Percentiles rank a stretch among this genome's conserved stretches.
Evolutionary conservation across 2,797 vertebrate genomes (phyloP).

Genomic region (Pseudopleuronectes americanus): DNA sequence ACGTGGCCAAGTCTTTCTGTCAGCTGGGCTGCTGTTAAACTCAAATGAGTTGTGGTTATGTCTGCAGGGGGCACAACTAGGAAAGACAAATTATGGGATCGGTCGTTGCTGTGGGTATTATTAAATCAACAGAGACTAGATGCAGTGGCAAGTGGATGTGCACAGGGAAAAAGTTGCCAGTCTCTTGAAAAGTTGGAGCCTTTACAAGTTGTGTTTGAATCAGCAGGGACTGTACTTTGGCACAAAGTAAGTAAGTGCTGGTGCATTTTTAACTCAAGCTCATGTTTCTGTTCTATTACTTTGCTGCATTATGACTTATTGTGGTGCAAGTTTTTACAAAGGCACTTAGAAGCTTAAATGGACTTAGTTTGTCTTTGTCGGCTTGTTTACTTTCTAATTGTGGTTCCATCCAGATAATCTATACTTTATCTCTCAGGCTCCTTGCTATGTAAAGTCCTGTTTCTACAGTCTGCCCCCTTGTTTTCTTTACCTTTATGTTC

Average conservation of each 20-base stretch:
- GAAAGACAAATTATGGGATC: slow-evolving; percentile 6
- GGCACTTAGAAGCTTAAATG: slow-evolving; percentile 3
- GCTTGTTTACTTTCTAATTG: slow-evolving; percentile 31
- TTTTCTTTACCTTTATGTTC: slow-evolving; percentile 59
- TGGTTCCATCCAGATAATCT: slow-evolving; percentile 22
- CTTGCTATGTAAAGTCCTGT: slow-evolving; percentile 17
- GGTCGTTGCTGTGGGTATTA: no score
- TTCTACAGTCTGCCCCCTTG: slow-evolving; percentile 31
- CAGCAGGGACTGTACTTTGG: background rate
- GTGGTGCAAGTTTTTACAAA: background rate
- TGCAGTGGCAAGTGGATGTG: slow-evolving; percentile 20
- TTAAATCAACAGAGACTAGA: background rate
- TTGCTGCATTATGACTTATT: slow-evolving; percentile 4
- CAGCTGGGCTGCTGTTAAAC: slow-evolving; percentile 56
- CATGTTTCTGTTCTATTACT: background rate
- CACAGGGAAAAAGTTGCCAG: slow-evolving; percentile 11
- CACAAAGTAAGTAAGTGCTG: slow-evolving; percentile 1
- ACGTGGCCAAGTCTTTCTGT: slow-evolving; percentile 49
- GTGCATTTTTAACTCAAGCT: slow-evolving; percentile 2
- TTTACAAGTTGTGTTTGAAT: slow-evolving; percentile 6
- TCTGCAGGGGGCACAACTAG: slow-evolving; percentile 27
- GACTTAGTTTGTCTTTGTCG: slow-evolving; percentile 22
- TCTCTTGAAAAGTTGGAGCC: background rate
- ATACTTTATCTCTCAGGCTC: slow-evolving; percentile 30
- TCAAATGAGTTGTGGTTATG: slow-evolving; percentile 46